Evolutionary conservation across 2,888 invertebrate genomes (phyloP), one percentile per base, ranked within the genome.

Genomic region (Drosophila paramelanica): DNA sequence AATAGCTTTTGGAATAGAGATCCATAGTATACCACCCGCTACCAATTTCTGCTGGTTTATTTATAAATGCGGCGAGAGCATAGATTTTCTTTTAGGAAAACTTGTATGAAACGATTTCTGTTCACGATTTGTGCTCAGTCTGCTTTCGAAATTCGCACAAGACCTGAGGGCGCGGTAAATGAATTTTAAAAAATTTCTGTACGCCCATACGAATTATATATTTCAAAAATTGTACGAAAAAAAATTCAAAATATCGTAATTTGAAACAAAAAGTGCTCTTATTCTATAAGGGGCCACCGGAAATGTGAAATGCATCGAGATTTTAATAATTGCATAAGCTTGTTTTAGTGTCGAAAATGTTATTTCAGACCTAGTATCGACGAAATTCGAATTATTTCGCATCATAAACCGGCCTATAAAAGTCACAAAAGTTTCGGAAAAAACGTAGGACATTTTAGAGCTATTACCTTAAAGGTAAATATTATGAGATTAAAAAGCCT

Each of bases 101-200:
- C 51, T 42, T 13, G n/a, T 42, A 31, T 17, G 43, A 78, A 56
- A 52, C 39, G 56, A 53, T n/a, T 61, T 64, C 59, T 36, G 58
- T 72, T 61, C 38, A 7, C 46, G 43, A 17, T 17, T 17, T 17
- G 17, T 17, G 17, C 17, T 80, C 79, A 90, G 90, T 90, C 82
- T 85, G 79, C 61, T 81, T 84, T 88, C 90, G 89, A 85, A 81
- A 78, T 87, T 84, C 79, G 81, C 81, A 79, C 79, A 83, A 67
- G 81, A 69, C 79, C 77, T 79, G 82, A 79, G 77, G 65, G 75
- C 77, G 81, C 82, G 78, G 72, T 59, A 62, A 66, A 67, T 52
- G 42, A 57, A 51, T 36, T 3, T 13, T 68, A 25, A 65, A 67
- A 69, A 39, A 60, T 59, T 58, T 31, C 36, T 50, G 58, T 23